Conservation (phyloP, 2,113 vertebrate genomes). For the Parus major region DNA sequence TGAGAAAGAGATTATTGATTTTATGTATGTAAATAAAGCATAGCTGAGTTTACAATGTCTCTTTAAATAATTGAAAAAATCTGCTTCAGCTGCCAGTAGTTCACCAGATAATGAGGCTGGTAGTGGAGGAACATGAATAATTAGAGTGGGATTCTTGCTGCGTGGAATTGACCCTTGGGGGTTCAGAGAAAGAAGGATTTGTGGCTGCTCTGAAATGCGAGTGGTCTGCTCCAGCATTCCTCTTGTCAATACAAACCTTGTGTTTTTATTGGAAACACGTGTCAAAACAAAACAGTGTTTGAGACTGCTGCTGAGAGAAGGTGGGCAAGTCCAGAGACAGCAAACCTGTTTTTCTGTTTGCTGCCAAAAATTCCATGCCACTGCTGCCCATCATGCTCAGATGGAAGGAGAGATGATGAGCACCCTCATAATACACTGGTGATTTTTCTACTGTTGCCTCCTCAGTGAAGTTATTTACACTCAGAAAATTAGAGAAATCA, state of each 20-base stretch:
- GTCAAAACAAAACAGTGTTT: slow-evolving; percentile 40
- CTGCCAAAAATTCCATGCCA: slow-evolving; percentile 21
- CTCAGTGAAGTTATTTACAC: not conserved
- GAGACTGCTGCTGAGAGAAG: slow-evolving; percentile 29
- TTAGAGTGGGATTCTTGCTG: slow-evolving; percentile 16
- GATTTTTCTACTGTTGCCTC: not conserved
- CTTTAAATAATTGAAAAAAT: slow-evolving; percentile 31
- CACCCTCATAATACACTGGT: not conserved
- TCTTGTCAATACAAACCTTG: slow-evolving; percentile 57
- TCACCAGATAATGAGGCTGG: slow-evolving; percentile 5
- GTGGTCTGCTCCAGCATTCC: slow-evolving; percentile 63
- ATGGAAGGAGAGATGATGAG: not conserved
- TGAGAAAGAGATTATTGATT: not conserved
- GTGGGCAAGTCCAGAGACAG: not conserved
- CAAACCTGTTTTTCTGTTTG: slow-evolving; percentile 37
- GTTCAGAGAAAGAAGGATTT: slow-evolving; percentile 49
- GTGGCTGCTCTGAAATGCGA: slow-evolving; percentile 50
- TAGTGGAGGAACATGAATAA: slow-evolving; percentile 15
- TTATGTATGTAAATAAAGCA: not conserved
- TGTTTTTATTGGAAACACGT: slow-evolving; percentile 74
- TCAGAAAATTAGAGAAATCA: not conserved
- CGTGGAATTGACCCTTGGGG: slow-evolving; percentile 41
- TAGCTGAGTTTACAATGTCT: not conserved
- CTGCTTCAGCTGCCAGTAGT: slow-evolving; percentile 24
- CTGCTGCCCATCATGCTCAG: not conserved